phyloP scores from a whole-genome alignment of 2,113 vertebrate species.

The Helogale parvula region DNA sequence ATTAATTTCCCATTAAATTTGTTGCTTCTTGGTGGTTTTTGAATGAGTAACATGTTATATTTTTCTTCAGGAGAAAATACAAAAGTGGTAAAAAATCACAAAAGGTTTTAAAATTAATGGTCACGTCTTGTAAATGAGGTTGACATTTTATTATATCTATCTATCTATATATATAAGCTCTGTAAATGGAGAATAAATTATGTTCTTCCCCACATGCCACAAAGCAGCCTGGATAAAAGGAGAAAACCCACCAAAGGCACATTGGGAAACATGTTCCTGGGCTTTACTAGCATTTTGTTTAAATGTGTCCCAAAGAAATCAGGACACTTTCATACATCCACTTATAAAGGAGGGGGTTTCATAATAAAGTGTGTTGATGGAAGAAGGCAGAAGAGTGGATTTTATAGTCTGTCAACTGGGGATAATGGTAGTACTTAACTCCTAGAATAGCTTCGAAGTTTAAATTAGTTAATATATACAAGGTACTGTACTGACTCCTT shows the following conservation, averaged over 20 bases:
- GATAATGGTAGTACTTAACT: neutral
- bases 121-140: neutral
- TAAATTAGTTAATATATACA: neutral
- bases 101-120: conserved; percentile 32
- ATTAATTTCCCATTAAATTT: conserved; percentile 59
- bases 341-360: neutral
- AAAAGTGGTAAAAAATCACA: conserved; percentile 39
- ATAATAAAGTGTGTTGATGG: neutral
- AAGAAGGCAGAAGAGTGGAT: neutral
- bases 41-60: conserved; percentile 17
- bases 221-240: neutral
- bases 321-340: neutral
- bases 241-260: neutral
- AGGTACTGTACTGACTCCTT: neutral
- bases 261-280: neutral
- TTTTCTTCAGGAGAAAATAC: conserved; percentile 11
- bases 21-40: conserved; percentile 58
- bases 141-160: conserved; percentile 12
- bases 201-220: neutral
- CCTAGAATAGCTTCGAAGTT: neutral
- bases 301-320: conserved; percentile 20
- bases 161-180: neutral
- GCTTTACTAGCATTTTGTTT: conserved; percentile 37
- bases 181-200: conserved; percentile 7
- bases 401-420: conserved; percentile 14